Base-by-base conservation (phyloP, 2,797 vertebrate species). In the Lophius americanus region DNA sequence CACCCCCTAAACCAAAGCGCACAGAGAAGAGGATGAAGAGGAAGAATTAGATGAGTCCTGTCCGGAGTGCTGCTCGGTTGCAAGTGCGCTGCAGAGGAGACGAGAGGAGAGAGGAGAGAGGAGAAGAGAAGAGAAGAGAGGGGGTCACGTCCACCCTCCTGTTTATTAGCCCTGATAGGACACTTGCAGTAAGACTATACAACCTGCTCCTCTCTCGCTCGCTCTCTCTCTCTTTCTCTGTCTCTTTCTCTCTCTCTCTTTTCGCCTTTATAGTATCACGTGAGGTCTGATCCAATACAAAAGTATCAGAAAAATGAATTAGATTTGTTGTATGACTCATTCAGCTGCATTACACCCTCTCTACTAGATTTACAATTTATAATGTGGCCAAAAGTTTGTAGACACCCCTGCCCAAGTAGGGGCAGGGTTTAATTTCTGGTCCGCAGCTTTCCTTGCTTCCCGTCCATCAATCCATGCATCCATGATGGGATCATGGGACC, bases 81-180 rank as follows among this genome's bases (percentile, higher is more conserved):
- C 85, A 88, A 93, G 91, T 89, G 92, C 90, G 92, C 89, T 94
- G 92, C 91, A 75, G 91, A 92, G 91, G 86, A 92, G 83, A 77
- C 43, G 67, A 68, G 83, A 68, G 69, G 43, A 58, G 47, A 63
- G 65, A 39, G 5, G 42, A 67, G 83, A 68, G 70, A 13, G 42
- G 49, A 32, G 53, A 62, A 73, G 77, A 60, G 53, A 62, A 73
- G 77, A 60, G 63, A 54, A 77, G 60, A 70, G 32, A 36, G 33
- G 55, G 82, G 75, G 79, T 84, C 73, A 79, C 66, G 85, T 83
- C 67, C 78, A 74, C 70, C 66, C 80, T 70, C 76, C 61, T 43
- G 44, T 79, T 87, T 85, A 81, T 85, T 79, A 75, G 71, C 71
- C 73, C 82, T 62, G 70, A 79, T 80, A 63, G 47, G 38, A 56